Conservation (phyloP, 2,888 invertebrate species). For the Apeira syringaria region DNA sequence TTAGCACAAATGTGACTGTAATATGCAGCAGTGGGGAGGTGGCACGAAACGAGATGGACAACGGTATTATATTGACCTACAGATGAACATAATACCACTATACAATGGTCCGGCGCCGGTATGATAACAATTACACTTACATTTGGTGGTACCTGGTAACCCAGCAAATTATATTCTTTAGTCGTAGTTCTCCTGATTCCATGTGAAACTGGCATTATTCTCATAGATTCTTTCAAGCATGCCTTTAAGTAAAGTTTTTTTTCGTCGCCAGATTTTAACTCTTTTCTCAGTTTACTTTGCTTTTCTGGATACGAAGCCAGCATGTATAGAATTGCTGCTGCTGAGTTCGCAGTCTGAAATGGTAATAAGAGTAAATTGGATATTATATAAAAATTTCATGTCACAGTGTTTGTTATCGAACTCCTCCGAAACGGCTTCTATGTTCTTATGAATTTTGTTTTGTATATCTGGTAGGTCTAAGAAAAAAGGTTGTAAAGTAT, state of each 20-base stretch:
- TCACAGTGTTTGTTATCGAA: neutral
- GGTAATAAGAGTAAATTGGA: neutral
- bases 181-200: constrained; percentile 68
- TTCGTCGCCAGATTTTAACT: neutral
- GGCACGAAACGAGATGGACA: no score
- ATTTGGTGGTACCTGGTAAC: constrained; percentile 83
- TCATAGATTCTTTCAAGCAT: constrained; percentile 47
- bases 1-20: no score
- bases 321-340: neutral
- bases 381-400: no score
- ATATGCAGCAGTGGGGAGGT: no score
- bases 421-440: no score
- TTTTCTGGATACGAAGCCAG: neutral
- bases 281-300: neutral
- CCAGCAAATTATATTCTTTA: constrained; percentile 80
- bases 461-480: no score
- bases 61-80: no score
- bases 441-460: no score
- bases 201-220: constrained; percentile 47
- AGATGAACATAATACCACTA: no score
- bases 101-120: no score
- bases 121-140: no score
- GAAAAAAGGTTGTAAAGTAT: neutral
- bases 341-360: neutral
- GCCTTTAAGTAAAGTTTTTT: constrained; percentile 34